These are phyloP conservation scores for Paguma larvata DNA, from an alignment of 2,797 vertebrate genomes.

Conservation along the genomic window DNA sequence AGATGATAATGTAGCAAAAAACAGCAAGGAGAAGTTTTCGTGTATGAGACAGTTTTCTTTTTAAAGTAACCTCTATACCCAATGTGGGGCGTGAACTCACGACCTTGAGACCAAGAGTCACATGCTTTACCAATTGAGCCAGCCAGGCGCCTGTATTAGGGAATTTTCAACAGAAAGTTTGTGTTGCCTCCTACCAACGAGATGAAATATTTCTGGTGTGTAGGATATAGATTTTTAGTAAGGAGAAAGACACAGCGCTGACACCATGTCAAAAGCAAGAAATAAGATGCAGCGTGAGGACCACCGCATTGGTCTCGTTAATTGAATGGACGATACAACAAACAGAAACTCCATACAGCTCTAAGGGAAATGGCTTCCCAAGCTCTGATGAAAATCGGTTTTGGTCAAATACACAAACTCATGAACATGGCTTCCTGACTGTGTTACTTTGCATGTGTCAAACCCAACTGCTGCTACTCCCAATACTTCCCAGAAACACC, in stretches of 20 bases:
- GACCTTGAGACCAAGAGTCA: not conserved
- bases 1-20: not conserved
- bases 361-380: not conserved
- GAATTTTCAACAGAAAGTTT: not conserved
- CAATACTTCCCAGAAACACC: rapidly evolving
- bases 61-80: not conserved
- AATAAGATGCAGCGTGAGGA: not conserved
- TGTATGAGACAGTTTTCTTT: not conserved
- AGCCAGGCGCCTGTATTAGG: not conserved
- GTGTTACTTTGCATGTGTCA: rapidly evolving
- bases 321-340: not conserved
- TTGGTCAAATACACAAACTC: not conserved
- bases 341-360: not conserved
- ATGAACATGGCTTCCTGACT: not conserved
- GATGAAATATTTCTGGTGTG: not conserved
- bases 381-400: not conserved
- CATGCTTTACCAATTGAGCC: not conserved
- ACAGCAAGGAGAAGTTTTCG: not conserved
- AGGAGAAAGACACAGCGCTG: not conserved
- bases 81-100: not conserved
- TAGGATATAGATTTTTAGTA: not conserved
- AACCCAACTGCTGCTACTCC: not conserved
- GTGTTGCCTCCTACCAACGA: not conserved
- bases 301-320: not conserved
- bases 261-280: not conserved